These are phyloP conservation scores for Pseudomyrmex dendroicus DNA, from an alignment of 1,140 invertebrate genomes.

Conservation along the genomic window DNA sequence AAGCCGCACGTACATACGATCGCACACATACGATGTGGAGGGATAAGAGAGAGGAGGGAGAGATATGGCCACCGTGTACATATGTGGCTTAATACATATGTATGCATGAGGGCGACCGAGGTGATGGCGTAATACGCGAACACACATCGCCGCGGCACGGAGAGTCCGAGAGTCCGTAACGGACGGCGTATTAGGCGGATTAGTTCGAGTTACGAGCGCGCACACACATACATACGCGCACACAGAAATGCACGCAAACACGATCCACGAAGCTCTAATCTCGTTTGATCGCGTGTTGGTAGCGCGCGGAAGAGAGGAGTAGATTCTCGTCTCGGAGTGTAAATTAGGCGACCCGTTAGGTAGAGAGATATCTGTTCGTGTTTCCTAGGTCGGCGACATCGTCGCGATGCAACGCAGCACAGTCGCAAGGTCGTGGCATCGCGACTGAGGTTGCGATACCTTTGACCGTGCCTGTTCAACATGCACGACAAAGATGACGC, in stretches of 20 bases:
- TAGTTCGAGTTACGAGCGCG: conserved; percentile 38
- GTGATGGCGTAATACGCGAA: conserved; percentile 45
- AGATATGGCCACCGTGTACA: background rate
- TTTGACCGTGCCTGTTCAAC: background rate
- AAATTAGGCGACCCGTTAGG: conserved; percentile 59
- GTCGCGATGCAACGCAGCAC: conserved; percentile 39
- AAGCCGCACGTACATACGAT: conserved; percentile 2
- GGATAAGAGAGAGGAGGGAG: no score
- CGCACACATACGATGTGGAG: background rate
- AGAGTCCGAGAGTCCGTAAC: conserved; percentile 35
- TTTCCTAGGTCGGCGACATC: conserved; percentile 47
- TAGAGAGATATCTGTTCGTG: conserved; percentile 42
- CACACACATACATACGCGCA: background rate
- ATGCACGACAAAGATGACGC: background rate
- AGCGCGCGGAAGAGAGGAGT: background rate
- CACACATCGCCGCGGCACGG: background rate
- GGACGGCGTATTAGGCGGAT: conserved; percentile 45
- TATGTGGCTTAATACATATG: conserved; percentile 23
- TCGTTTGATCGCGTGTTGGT: conserved; percentile 47
- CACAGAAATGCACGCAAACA: background rate
- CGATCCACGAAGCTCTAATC: conserved; percentile 21
- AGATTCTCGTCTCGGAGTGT: background rate
- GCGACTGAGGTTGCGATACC: background rate
- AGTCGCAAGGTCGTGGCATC: conserved; percentile 39
- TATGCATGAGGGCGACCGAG: background rate